phyloP scores from a whole-genome alignment of 1,140 invertebrate species.

The Caenorhabditis elegans region DNA sequence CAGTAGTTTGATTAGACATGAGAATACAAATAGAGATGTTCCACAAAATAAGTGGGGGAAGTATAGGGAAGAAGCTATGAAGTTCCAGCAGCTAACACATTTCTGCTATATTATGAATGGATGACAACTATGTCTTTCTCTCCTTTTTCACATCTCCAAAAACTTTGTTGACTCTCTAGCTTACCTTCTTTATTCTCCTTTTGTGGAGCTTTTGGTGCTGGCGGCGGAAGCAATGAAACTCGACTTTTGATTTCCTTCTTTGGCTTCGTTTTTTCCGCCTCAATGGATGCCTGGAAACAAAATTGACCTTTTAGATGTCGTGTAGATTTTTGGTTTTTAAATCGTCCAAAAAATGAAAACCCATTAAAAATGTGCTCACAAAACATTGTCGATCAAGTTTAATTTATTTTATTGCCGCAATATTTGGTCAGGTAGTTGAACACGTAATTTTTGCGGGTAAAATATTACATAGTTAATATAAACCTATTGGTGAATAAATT shows the following conservation, averaged over 20 bases:
- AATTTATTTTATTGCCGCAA: too few species aligned
- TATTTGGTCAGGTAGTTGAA: too few species aligned
- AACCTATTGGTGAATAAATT: too few species aligned
- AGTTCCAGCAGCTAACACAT: not conserved
- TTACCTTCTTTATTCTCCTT: conserved; percentile 41
- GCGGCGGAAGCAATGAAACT: conserved; percentile 34
- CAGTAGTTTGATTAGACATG: not conserved
- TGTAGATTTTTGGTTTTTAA: not conserved
- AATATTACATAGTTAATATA: too few species aligned
- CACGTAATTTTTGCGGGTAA: too few species aligned
- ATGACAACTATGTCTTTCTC: not conserved
- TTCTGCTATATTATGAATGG: conserved; percentile 25
- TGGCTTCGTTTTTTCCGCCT: conserved; percentile 50
- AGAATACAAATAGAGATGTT: not conserved
- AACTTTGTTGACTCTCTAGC: not conserved
- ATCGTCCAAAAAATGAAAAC: too few species aligned
- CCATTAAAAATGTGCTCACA: too few species aligned
- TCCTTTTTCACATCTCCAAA: not conserved
- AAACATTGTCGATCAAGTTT: too few species aligned
- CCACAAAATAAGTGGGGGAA: not conserved
- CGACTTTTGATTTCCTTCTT: conserved; percentile 49
- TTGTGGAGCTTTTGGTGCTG: conserved; percentile 24
- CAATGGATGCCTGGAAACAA: conserved; percentile 43
- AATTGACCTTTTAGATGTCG: too few species aligned
- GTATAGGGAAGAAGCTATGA: not conserved